Conservation (phyloP, 1,140 invertebrate species). For the Rhopalosiphum padi region DNA sequence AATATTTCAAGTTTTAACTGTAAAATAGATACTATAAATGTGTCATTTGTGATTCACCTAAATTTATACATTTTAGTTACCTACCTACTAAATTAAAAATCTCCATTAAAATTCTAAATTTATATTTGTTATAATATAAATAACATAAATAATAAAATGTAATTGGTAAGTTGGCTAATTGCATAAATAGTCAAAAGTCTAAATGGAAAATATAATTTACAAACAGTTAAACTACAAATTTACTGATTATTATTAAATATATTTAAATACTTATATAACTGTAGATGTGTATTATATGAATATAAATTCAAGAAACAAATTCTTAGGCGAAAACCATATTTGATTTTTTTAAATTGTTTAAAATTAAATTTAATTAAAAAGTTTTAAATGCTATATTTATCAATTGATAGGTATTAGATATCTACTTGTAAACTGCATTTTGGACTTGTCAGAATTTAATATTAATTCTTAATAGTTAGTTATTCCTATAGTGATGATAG, state of each 20-base stretch:
- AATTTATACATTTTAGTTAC: background rate
- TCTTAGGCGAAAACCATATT: background rate
- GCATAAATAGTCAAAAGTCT: background rate
- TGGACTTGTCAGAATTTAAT: background rate
- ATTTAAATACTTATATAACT: background rate
- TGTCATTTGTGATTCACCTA: background rate
- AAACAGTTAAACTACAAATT: background rate
- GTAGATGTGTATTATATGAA: background rate
- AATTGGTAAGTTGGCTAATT: background rate
- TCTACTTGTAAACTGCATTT: background rate
- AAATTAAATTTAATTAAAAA: background rate
- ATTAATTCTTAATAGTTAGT: background rate
- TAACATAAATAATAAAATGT: background rate
- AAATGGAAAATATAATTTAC: background rate
- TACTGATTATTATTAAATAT: background rate
- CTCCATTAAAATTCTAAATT: background rate
- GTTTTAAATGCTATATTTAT: background rate
- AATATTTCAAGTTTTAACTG: slow-evolving; percentile 17
- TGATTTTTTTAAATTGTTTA: too few species aligned
- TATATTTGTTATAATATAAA: too few species aligned
- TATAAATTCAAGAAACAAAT: background rate
- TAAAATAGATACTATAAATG: background rate
- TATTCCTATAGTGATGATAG: too few species aligned
- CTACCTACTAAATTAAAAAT: background rate
- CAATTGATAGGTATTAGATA: background rate